Evolutionary conservation across 92 coral and sea anemone genomes (phyloP).

Genomic region (Blastomussa wellsi): DNA sequence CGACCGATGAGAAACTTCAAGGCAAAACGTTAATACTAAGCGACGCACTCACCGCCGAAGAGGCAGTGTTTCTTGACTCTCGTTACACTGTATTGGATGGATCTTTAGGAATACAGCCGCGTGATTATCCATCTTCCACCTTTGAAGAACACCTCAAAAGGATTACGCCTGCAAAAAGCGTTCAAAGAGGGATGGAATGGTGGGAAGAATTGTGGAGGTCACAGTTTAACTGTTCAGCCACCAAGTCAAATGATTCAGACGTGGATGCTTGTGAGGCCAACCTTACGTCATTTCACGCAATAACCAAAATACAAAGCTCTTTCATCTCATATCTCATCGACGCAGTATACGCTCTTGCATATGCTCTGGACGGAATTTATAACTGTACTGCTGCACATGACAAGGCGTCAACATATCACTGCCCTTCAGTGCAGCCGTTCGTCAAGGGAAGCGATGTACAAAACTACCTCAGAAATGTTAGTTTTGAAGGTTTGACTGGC

Average conservation of each 20-base stretch:
- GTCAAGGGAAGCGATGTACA: conserved; percentile 28
- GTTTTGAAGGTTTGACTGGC: conserved; percentile 44
- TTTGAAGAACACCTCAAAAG: conserved; percentile 47
- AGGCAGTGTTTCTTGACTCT: conserved; percentile 37
- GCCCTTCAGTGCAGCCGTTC: conserved; percentile 23
- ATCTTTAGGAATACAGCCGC: conserved; percentile 48
- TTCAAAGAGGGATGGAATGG: conserved; percentile 49
- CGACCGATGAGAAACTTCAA: conserved; percentile 42
- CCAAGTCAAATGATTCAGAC: background rate
- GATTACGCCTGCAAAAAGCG: conserved; percentile 50
- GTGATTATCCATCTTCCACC: conserved; percentile 28
- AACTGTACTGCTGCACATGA: conserved; percentile 22
- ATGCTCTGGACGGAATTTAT: conserved; percentile 56
- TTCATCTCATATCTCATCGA: conserved; percentile 64
- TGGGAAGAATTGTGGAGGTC: conserved; percentile 69
- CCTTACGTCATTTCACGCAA: conserved; percentile 18
- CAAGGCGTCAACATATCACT: background rate
- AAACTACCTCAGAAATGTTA: conserved; percentile 37
- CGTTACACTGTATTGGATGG: conserved; percentile 30
- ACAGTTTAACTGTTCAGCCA: conserved; percentile 50
- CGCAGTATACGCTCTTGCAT: conserved; percentile 70
- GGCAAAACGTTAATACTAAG: conserved; percentile 71
- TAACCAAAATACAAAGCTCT: conserved; percentile 49
- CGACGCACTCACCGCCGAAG: conserved; percentile 58
- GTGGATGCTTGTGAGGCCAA: conserved; percentile 23